A percentile compares a stretch with the other conserved stretches of the same genome.
Evolutionary conservation across 2,888 invertebrate genomes (phyloP).

Genomic region (Cerastis leucographa): DNA sequence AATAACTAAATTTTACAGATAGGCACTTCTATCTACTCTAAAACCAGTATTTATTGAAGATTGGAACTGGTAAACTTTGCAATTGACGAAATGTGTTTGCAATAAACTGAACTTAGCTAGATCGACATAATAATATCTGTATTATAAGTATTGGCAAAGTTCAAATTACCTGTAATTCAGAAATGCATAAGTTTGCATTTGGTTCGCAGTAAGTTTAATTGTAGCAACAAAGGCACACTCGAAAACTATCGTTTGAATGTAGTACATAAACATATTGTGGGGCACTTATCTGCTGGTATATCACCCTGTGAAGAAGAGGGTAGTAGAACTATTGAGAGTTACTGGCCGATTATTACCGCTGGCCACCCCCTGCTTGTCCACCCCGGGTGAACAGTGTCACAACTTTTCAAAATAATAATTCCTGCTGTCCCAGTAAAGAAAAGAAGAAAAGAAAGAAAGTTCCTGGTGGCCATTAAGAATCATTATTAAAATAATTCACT

Average conservation of each 20-base stretch:
- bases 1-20: too few relatives aligned
- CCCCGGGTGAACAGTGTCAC: too few relatives aligned
- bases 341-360: too few relatives aligned
- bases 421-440: too few relatives aligned
- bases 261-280: background rate
- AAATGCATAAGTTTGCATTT: conserved; percentile 24
- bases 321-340: background rate
- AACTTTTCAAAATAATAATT: too few relatives aligned
- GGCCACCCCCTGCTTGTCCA: too few relatives aligned
- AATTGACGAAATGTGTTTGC: background rate
- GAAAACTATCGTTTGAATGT: conserved; percentile 17
- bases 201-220: conserved; percentile 18
- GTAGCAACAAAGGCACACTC: conserved; percentile 1
- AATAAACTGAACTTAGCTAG: conserved; percentile 21
- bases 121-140: background rate
- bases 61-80: background rate
- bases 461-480: too few relatives aligned
- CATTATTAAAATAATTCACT: too few relatives aligned
- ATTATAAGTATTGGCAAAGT: conserved; percentile 20
- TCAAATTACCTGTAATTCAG: conserved; percentile 26
- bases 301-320: background rate
- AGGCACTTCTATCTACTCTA: too few relatives aligned
- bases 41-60: background rate
- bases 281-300: background rate
- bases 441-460: too few relatives aligned